phyloP scores from a whole-genome alignment of 2,888 invertebrate species.

The Spilarctia lutea region DNA sequence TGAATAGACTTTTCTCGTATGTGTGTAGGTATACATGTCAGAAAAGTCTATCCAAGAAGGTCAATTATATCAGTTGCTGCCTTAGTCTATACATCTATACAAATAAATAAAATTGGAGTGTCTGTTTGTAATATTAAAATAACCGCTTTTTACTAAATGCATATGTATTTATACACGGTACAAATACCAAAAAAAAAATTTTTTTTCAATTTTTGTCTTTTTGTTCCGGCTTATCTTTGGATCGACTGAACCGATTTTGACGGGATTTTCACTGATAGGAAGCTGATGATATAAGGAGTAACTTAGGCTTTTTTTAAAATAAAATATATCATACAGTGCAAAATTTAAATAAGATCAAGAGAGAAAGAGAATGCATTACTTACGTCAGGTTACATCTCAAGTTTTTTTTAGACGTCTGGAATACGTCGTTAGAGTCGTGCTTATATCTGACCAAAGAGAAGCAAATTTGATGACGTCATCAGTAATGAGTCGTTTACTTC shows the following conservation, averaged over 20 bases:
- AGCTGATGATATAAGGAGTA: too few relatives aligned
- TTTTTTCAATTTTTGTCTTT: too few relatives aligned
- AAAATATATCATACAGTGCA: neutral
- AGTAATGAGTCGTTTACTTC: neutral
- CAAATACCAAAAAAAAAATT: too few relatives aligned
- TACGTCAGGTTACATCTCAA: neutral
- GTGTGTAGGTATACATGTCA: neutral
- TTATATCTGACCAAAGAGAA: neutral
- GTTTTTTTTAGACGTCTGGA: neutral
- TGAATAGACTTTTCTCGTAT: neutral
- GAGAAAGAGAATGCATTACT: neutral
- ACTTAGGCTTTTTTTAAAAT: too few relatives aligned
- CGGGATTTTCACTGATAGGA: too few relatives aligned
- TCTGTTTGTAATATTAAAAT: too few relatives aligned
- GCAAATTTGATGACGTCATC: neutral
- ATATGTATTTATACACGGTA: too few relatives aligned
- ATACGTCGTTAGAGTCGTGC: neutral
- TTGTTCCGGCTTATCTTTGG: too few relatives aligned
- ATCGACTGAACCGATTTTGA: too few relatives aligned
- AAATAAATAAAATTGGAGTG: too few relatives aligned
- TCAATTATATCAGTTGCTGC: neutral
- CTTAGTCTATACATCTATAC: too few relatives aligned
- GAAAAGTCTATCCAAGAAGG: neutral
- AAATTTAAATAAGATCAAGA: neutral
- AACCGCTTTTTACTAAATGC: too few relatives aligned